Evolutionary conservation across 2,888 invertebrate genomes (phyloP).

Genomic region (Caenorhabditis wallacei): DNA sequence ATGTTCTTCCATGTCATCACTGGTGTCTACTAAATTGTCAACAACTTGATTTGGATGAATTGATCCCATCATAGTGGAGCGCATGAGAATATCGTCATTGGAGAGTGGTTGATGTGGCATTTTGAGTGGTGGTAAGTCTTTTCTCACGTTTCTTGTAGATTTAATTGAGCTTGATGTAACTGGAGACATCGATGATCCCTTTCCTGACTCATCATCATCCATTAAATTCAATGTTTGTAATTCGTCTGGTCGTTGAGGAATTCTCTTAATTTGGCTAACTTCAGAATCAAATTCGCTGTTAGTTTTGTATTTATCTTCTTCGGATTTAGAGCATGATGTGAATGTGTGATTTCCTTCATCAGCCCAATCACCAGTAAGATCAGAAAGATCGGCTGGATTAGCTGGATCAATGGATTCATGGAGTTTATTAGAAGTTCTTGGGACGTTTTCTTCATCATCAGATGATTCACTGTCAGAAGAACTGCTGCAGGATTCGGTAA

Average conservation of each 20-base stretch:
- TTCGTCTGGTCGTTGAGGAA: constrained; percentile 7
- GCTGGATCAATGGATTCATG: constrained; percentile 17
- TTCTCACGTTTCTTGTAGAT: background rate
- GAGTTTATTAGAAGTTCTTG: background rate
- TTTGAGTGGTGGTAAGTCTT: constrained; percentile 45
- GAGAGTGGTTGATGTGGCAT: constrained; percentile 43
- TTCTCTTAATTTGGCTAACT: no score
- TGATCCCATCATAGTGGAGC: constrained; percentile 73
- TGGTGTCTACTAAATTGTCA: constrained; percentile 67
- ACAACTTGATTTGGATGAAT: constrained; percentile 67
- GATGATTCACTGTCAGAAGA: background rate
- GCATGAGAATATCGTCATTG: constrained; percentile 58
- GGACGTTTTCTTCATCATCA: background rate
- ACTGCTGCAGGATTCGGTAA: background rate
- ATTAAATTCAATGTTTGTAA: background rate
- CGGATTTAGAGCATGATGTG: background rate
- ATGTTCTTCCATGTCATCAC: constrained; percentile 52
- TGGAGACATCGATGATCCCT: background rate
- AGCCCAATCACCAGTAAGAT: constrained; percentile 37
- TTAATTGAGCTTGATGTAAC: constrained; percentile 9
- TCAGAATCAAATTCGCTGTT: background rate
- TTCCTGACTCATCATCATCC: constrained; percentile 7
- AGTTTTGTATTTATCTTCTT: background rate
- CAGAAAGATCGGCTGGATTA: constrained; percentile 19
- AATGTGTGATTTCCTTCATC: background rate